Evolutionary conservation across 1,140 invertebrate species (phyloP).

Genomic region (Cataglyphis hispanica): DNA sequence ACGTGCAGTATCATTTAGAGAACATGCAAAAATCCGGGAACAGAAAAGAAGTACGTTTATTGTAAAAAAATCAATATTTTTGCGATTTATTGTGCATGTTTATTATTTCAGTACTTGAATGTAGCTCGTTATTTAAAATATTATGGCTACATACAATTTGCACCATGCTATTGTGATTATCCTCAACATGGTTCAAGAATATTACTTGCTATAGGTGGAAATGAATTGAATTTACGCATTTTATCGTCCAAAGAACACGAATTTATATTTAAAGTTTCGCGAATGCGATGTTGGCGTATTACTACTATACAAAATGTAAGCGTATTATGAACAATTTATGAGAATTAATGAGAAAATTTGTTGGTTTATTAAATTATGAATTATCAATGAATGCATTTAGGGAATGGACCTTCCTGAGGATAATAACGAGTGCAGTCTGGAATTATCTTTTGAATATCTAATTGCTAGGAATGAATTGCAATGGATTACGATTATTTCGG

Average conservation of each 20-base stretch:
- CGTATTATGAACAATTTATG: constrained; percentile 60
- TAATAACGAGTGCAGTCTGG: constrained; percentile 87
- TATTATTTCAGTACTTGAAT: constrained; percentile 92
- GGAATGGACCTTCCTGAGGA: constrained; percentile 78
- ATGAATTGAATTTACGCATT: constrained; percentile 91
- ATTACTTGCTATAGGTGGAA: constrained; percentile 91
- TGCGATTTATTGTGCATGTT: constrained; percentile 48
- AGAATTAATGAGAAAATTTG: neutral
- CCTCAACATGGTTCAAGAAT: constrained; percentile 90
- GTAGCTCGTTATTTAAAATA: constrained; percentile 93
- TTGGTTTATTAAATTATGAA: constrained; percentile 30
- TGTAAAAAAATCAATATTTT: neutral
- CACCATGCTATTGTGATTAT: constrained; percentile 92
- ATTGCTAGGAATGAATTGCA: constrained; percentile 96
- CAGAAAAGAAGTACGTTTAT: constrained; percentile 91
- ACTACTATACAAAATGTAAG: constrained; percentile 93
- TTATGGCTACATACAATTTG: constrained; percentile 96
- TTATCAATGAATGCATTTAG: constrained; percentile 67
- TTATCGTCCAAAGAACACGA: constrained; percentile 87
- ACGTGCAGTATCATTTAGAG: constrained; percentile 90
- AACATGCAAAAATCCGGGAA: constrained; percentile 91
- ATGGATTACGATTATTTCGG: constrained; percentile 96
- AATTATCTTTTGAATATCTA: constrained; percentile 98
- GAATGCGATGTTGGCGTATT: constrained; percentile 99
- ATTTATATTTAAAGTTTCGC: constrained; percentile 95